Percentiles rank a stretch among this genome's conserved stretches.
Conservation (phyloP, 2,797 vertebrate genomes). For the Dromococcyx pavoninus region DNA sequence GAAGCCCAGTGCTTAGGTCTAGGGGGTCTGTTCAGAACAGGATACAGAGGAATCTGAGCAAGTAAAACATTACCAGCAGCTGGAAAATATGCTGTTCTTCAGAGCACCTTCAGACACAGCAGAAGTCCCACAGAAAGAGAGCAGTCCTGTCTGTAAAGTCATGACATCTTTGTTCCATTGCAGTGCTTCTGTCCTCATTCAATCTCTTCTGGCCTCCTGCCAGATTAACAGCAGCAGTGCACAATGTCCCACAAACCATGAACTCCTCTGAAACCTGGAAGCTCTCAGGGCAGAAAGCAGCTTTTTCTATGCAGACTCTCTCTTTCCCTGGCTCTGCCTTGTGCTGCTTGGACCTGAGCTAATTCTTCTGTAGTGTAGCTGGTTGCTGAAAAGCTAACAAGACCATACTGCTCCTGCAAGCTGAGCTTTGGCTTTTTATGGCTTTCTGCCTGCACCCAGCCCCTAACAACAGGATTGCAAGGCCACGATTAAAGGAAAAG, state of each 20-base stretch:
- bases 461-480: background rate
- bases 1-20: background rate
- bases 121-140: background rate
- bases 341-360: background rate
- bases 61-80: background rate
- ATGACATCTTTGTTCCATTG: background rate
- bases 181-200: background rate
- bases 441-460: background rate
- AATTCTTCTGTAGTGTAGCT: background rate
- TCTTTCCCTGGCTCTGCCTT: background rate
- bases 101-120: background rate
- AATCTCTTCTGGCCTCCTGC: background rate
- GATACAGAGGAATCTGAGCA: background rate
- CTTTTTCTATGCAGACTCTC: background rate
- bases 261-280: background rate
- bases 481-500: background rate
- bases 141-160: background rate
- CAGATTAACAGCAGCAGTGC: background rate
- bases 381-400: background rate
- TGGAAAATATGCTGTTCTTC: background rate
- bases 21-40: background rate
- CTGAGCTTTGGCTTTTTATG: background rate
- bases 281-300: background rate
- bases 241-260: rapidly evolving
- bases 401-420: background rate